phyloP scores from a whole-genome alignment of 2,113 vertebrate genomes.

The Odontesthes bonariensis region DNA sequence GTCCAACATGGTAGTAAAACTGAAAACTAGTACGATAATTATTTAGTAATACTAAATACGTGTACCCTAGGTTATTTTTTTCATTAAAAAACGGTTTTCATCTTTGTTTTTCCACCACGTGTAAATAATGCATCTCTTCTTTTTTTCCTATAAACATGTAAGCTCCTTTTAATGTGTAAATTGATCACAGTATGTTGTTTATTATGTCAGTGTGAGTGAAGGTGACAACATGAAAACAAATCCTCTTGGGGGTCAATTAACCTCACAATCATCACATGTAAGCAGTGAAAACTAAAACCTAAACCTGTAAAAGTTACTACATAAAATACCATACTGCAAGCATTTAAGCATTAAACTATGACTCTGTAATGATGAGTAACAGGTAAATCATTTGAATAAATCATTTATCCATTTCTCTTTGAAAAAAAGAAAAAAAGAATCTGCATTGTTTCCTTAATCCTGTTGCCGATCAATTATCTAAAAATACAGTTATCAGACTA shows the following conservation, averaged over 20 bases:
- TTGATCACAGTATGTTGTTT: constrained; percentile 23
- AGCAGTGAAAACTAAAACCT: constrained; percentile 30
- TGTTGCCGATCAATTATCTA: no score
- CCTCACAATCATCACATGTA: constrained; percentile 20
- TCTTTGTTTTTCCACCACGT: constrained; percentile 2
- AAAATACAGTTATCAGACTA: no score
- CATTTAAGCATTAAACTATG: no score
- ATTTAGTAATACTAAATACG: no score
- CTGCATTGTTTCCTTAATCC: no score
- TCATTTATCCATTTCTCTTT: no score
- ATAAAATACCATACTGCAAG: background rate
- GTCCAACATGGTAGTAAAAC: no score
- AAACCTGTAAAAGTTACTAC: constrained; percentile 10
- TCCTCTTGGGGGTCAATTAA: constrained; percentile 23
- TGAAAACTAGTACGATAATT: no score
- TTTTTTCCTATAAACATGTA: background rate
- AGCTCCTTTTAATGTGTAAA: constrained; percentile 4
- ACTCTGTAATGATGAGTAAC: no score
- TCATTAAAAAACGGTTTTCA: background rate
- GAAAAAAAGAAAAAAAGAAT: no score
- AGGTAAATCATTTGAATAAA: no score
- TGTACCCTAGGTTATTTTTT: no score
- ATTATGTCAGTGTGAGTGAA: constrained; percentile 19
- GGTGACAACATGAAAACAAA: constrained; percentile 5
- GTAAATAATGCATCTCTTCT: background rate